phyloP scores from a whole-genome alignment of 92 coral and sea anemone genomes.

The Palythoa grandis region DNA sequence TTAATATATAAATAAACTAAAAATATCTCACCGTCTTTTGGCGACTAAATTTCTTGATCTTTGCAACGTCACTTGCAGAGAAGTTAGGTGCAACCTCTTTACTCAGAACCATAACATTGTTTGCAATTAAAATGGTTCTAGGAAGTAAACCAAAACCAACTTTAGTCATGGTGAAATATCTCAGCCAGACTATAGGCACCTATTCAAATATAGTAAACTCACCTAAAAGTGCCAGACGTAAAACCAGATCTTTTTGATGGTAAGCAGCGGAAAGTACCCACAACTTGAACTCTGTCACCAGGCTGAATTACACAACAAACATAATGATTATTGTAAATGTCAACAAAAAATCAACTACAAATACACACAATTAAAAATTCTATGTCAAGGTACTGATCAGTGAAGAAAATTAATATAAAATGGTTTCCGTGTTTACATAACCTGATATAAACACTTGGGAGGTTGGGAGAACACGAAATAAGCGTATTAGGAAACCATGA shows the following conservation, averaged over 20 bases:
- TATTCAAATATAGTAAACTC: background rate
- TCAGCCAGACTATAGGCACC: background rate
- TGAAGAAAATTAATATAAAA: too few species aligned
- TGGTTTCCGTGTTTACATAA: too few species aligned
- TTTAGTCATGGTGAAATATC: background rate
- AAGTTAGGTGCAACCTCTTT: slow-evolving; percentile 98
- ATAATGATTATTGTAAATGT: background rate
- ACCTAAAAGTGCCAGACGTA: slow-evolving; percentile 98
- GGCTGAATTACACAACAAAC: slow-evolving; percentile 62
- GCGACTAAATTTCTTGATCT: slow-evolving; percentile 92
- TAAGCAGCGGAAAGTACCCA: slow-evolving; percentile 94
- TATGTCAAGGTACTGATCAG: too few species aligned
- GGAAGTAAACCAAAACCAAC: background rate
- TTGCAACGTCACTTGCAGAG: slow-evolving; percentile 91
- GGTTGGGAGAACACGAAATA: too few species aligned
- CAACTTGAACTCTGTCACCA: slow-evolving; percentile 94
- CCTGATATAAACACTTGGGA: too few species aligned
- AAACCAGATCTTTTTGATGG: slow-evolving; percentile 96
- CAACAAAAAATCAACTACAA: background rate
- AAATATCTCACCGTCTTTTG: slow-evolving; percentile 71
- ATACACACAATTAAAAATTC: too few species aligned
- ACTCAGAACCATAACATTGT: slow-evolving; percentile 90
- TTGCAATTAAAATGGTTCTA: slow-evolving; percentile 92
- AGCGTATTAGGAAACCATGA: too few species aligned
- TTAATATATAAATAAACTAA: background rate